Evolutionary conservation across 2,888 invertebrate species (phyloP).

Genomic region (Eupithecia subfuscata): DNA sequence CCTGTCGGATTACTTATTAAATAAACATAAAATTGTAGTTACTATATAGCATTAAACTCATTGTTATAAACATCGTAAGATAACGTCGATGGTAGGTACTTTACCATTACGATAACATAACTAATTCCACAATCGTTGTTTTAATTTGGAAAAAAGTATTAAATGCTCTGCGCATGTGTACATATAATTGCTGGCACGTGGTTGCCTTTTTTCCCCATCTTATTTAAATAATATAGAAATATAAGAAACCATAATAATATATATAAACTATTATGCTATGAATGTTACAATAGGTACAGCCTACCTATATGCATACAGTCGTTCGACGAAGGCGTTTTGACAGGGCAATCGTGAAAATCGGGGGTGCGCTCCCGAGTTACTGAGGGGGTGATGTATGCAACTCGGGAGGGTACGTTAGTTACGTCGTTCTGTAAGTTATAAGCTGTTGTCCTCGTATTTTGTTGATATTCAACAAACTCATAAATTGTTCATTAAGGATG

Average conservation of each 20-base stretch:
- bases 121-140: neutral
- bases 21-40: neutral
- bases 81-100: neutral
- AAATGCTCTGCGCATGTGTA: neutral
- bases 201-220: neutral
- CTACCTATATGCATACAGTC: too few relatives aligned
- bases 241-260: neutral
- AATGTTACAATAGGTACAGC: neutral
- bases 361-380: too few relatives aligned
- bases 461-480: too few relatives aligned
- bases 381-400: too few relatives aligned
- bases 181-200: neutral
- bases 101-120: neutral
- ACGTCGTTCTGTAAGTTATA: too few relatives aligned
- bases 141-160: neutral
- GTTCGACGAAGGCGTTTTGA: too few relatives aligned
- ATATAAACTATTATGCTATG: neutral
- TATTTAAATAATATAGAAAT: neutral
- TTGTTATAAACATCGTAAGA: neutral
- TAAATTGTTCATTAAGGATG: too few relatives aligned
- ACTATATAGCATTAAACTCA: neutral
- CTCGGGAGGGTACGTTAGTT: too few relatives aligned
- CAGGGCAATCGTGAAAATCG: too few relatives aligned
- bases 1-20: too few relatives aligned
- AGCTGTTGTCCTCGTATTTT: too few relatives aligned